Percentiles rank a stretch among this genome's conserved stretches.
phyloP scores from a whole-genome alignment of 2,888 invertebrate genomes.

The Sturmia bella region DNA sequence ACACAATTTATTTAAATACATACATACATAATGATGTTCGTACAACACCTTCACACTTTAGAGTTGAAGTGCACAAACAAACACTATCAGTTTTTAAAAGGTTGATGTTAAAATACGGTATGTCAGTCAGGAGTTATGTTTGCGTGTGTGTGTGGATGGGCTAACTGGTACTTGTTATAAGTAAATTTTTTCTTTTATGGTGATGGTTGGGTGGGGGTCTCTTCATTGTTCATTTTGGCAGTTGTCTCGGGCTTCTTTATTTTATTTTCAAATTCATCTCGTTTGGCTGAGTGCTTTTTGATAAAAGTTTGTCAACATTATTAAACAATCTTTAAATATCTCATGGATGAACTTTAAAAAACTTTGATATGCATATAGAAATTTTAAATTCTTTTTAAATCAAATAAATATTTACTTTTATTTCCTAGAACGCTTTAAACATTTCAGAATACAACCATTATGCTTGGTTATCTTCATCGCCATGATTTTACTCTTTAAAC shows the following conservation, averaged over 20 bases:
- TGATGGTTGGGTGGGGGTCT: neutral
- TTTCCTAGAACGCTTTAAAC: neutral
- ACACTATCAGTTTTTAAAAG: neutral
- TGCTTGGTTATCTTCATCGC: too few species aligned
- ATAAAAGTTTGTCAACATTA: too few species aligned
- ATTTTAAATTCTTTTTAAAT: too few species aligned
- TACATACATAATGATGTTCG: neutral
- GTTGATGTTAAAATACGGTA: constrained; percentile 22
- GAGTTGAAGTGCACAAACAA: neutral
- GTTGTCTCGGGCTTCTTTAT: too few species aligned
- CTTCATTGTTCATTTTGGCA: constrained; percentile 8
- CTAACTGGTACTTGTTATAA: neutral
- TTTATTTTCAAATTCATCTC: too few species aligned
- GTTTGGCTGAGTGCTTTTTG: too few species aligned
- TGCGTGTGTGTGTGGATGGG: constrained; percentile 11
- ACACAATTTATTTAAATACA: neutral
- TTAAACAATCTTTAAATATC: too few species aligned
- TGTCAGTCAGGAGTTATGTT: constrained; percentile 39
- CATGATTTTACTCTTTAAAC: neutral
- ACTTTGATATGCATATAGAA: too few species aligned
- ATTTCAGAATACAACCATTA: too few species aligned
- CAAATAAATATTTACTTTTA: too few species aligned
- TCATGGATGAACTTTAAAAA: too few species aligned
- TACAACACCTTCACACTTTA: neutral
- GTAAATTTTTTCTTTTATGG: too few species aligned